Conservation (phyloP, 2,888 invertebrate species). For the Sinodicranocentrus sp. region DNA sequence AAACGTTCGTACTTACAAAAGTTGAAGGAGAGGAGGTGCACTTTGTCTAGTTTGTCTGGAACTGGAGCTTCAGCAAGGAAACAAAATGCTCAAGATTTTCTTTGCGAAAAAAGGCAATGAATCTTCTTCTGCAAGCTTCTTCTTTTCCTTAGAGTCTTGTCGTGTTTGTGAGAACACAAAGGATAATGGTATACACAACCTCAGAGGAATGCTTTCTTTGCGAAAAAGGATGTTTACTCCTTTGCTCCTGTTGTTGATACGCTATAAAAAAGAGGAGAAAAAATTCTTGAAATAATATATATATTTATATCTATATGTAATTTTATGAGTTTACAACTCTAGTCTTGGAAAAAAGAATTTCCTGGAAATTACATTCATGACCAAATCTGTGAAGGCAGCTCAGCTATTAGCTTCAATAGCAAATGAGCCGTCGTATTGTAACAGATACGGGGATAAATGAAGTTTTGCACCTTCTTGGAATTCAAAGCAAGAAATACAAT, state of each 20-base stretch:
- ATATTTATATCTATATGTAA: too few species aligned
- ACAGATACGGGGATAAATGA: too few species aligned
- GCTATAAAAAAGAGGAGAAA: conserved; percentile 4
- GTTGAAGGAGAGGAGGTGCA: not conserved
- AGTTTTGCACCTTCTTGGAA: too few species aligned
- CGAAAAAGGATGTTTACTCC: conserved; percentile 14
- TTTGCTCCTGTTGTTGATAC: too few species aligned
- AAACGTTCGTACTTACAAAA: not conserved
- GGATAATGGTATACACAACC: not conserved
- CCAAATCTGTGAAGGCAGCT: too few species aligned
- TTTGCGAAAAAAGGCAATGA: conserved; percentile 2
- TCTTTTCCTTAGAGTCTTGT: not conserved
- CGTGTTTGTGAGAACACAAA: conserved; percentile 16
- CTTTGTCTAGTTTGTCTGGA: too few species aligned
- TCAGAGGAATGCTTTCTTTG: conserved; percentile 7
- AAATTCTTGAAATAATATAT: not conserved
- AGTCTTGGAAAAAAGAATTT: not conserved
- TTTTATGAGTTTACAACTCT: not conserved
- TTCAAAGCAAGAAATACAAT: too few species aligned
- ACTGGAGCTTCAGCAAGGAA: not conserved
- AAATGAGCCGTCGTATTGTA: too few species aligned
- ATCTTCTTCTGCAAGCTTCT: not conserved
- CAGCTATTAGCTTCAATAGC: too few species aligned
- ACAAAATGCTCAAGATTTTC: not conserved
- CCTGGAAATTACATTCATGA: too few species aligned